Base-by-base conservation (phyloP, 2,888 invertebrate genomes). In the Chrysina gloriosa region DNA sequence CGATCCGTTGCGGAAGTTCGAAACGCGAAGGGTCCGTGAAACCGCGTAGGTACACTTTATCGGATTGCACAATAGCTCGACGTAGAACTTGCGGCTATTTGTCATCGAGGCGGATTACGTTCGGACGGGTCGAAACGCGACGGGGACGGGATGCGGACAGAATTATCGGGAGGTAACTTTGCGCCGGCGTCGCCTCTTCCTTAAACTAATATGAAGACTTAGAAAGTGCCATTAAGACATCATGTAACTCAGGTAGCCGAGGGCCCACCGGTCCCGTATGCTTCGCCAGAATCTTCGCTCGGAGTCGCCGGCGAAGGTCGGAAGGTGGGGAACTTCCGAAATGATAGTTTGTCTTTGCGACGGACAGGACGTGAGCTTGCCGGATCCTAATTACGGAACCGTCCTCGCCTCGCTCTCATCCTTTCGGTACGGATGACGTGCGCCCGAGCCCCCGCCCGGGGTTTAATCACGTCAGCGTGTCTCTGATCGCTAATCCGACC, bases 291-390 rank as follows among this genome's bases (percentile, higher is more conserved):
- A 42, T 31, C 27, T 52, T 31, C 42, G 25, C 27, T 7, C 63
- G 16, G 23, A n/a, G 42, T 16, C 4, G 34, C 29, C 23, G 39
- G 29, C 31, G 54, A 47, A 47, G 39, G n/a, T n/a, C 19, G 36
- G 54, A 72, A 66, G 70, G 16, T 63, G 67, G 69, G 69, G 68
- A 75, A 76, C 74, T 76, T 75, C 72, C 64, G 70, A 72, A 73
- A 73, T 72, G 70, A 73, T 74, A 75, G 76, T 76, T 76, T 76
- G 74, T 76, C 76, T 76, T 76, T 75, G 73, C 64, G 73, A 70
- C 68, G 69, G 66, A 61, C 47, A 56, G 68, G 65, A 71, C 71
- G 71, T 71, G 74, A 71, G 72, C 73, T 75, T 72, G 70, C 72
- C 71, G 73, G 74, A 69, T 73, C 73, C 75, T 76, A 77, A 77